Conservation (phyloP, 1,140 invertebrate species). For the Dufourea novaeangliae region DNA sequence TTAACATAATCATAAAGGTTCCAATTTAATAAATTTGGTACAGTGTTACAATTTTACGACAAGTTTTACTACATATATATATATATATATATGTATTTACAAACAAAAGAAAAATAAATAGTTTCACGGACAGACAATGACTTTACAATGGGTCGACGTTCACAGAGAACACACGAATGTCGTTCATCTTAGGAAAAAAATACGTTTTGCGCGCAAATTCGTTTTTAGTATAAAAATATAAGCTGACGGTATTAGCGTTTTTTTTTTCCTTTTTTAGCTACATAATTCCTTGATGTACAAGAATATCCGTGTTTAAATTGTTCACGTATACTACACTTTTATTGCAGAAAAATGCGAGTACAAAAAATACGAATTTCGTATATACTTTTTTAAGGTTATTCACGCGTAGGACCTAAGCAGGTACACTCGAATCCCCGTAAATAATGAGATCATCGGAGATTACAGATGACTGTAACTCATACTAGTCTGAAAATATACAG, state of each 20-base stretch:
- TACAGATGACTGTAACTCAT: background rate
- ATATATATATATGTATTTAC: background rate
- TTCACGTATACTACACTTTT: background rate
- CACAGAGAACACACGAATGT: constrained; percentile 12
- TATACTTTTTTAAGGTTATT: constrained; percentile 35
- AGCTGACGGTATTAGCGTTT: background rate
- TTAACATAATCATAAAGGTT: background rate
- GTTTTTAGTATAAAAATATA: constrained; percentile 34
- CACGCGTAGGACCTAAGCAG: background rate
- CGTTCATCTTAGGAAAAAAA: background rate
- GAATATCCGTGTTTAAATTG: background rate
- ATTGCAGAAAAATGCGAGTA: background rate
- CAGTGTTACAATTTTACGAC: background rate
- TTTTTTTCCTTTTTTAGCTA: background rate
- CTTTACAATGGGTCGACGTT: constrained; percentile 27
- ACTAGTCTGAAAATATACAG: too few relatives aligned
- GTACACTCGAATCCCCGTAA: constrained; percentile 1
- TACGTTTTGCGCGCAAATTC: background rate
- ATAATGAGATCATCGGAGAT: constrained; percentile 26
- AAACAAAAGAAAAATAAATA: constrained; percentile 26
- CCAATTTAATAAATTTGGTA: background rate
- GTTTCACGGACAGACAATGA: background rate
- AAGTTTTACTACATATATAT: background rate
- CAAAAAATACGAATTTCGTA: constrained; percentile 49
- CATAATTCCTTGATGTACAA: constrained; percentile 37